Conservation (phyloP, 2,888 invertebrate genomes). For the Conchocele bisecta region DNA sequence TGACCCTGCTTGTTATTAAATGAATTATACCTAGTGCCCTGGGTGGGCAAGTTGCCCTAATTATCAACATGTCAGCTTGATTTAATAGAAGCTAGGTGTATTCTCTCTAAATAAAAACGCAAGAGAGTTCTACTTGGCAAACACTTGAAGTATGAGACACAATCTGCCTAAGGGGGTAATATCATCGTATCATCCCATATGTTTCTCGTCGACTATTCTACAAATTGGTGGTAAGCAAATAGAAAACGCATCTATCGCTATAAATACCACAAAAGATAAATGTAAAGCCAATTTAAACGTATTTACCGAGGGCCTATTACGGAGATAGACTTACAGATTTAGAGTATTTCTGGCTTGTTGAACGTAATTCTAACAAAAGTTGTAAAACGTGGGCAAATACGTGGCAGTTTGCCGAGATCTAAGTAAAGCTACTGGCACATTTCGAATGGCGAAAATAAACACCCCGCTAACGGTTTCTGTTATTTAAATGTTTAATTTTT, state of each 20-base stretch:
- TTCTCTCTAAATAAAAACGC: neutral
- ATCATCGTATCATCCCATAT: slow-evolving; percentile 5
- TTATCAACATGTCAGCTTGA: neutral
- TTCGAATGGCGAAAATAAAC: slow-evolving; percentile 37
- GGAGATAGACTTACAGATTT: neutral
- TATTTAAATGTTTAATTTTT: slow-evolving; percentile 40
- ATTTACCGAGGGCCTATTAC: neutral
- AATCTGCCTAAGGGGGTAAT: slow-evolving; percentile 36
- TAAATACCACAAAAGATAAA: no score
- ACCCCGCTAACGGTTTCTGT: slow-evolving; percentile 39
- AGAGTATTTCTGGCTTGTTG: neutral
- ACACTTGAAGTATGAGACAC: slow-evolving; percentile 9
- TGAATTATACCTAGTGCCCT: no score
- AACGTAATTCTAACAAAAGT: neutral
- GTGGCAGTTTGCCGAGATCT: slow-evolving; percentile 37
- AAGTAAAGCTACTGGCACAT: slow-evolving; percentile 55
- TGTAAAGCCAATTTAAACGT: no score
- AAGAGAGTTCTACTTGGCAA: neutral
- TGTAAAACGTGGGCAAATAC: neutral
- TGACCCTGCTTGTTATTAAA: no score
- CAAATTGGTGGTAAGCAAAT: slow-evolving; percentile 20
- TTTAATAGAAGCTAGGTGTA: neutral
- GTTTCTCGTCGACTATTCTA: slow-evolving; percentile 23
- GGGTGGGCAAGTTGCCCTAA: neutral
- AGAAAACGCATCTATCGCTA: slow-evolving; percentile 24